phyloP scores from a whole-genome alignment of 2,888 invertebrate species.

The Cordilura impudica region DNA sequence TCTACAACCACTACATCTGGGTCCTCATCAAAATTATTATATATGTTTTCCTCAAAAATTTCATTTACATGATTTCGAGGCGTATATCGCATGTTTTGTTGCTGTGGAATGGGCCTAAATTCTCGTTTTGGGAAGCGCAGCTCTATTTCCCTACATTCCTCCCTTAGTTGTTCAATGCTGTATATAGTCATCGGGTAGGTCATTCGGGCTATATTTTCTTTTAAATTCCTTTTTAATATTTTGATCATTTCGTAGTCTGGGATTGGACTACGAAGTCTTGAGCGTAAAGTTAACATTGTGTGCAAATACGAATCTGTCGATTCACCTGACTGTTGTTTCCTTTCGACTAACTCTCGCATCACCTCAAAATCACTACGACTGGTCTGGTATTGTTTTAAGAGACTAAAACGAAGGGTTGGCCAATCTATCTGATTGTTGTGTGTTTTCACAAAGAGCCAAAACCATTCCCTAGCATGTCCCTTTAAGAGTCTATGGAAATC shows the following conservation, averaged over 20 bases:
- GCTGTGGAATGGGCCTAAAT: too few relatives aligned
- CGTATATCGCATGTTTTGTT: too few relatives aligned
- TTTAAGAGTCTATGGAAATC: constrained; percentile 22
- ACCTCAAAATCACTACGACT: background rate
- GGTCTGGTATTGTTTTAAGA: too few relatives aligned
- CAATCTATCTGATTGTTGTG: too few relatives aligned
- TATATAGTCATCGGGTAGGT: background rate
- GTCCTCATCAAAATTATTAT: too few relatives aligned
- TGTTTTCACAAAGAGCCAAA: background rate
- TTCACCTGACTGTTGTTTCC: background rate
- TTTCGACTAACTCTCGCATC: background rate
- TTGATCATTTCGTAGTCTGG: background rate
- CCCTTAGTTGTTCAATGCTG: too few relatives aligned
- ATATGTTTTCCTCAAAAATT: too few relatives aligned
- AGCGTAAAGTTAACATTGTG: background rate
- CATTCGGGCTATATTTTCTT: background rate
- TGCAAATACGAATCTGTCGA: background rate
- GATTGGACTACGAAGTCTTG: too few relatives aligned
- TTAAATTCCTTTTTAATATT: background rate
- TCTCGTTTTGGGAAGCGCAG: background rate
- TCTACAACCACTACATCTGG: background rate
- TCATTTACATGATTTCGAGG: too few relatives aligned
- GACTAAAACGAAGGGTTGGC: too few relatives aligned
- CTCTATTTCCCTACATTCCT: background rate
- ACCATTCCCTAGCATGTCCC: constrained; percentile 26